phyloP scores from a whole-genome alignment of 2,888 invertebrate species.

The Petrolisthes cinctipes region DNA sequence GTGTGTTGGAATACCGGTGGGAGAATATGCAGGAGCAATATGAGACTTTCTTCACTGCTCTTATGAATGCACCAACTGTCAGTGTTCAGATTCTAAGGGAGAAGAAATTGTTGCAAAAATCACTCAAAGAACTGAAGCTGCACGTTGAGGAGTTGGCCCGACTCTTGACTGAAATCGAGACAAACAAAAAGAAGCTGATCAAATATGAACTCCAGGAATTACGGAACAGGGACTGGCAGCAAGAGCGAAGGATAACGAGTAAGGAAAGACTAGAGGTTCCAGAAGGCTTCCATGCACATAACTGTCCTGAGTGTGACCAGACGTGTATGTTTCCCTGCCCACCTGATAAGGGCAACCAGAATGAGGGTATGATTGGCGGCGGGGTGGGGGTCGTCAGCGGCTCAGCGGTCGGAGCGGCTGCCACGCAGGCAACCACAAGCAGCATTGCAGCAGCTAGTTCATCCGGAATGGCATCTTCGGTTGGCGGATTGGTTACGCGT shows the following conservation, averaged over 20 bases:
- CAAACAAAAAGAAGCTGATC: slow-evolving; percentile 30
- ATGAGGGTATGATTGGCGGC: slow-evolving; percentile 34
- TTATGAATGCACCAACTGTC: slow-evolving; percentile 25
- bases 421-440: not conserved
- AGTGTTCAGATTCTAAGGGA: slow-evolving; percentile 29
- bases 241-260: slow-evolving; percentile 13
- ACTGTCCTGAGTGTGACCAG: slow-evolving; percentile 33
- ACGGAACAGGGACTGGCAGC: slow-evolving; percentile 27
- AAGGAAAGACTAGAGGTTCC: slow-evolving; percentile 1
- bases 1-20: slow-evolving; percentile 27
- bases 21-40: slow-evolving; percentile 34
- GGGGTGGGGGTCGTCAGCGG: slow-evolving; percentile 13
- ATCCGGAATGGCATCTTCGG: slow-evolving; percentile 26
- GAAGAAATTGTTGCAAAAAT: slow-evolving; percentile 33
- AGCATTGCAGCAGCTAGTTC: slow-evolving; percentile 33
- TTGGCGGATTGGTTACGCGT: slow-evolving; percentile 25
- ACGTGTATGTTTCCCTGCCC: slow-evolving; percentile 40
- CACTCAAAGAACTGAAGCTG: not conserved
- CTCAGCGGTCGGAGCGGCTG: slow-evolving; percentile 12
- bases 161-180: slow-evolving; percentile 30
- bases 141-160: slow-evolving; percentile 32
- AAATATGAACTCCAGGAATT: slow-evolving; percentile 47
- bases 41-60: slow-evolving; percentile 14
- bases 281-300: slow-evolving; percentile 44
- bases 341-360: not conserved